A percentile compares a stretch with the other conserved stretches of the same genome.
Evolutionary conservation across 2,888 invertebrate species (phyloP).

Genomic region (Acanthosoma haemorrhoidale): DNA sequence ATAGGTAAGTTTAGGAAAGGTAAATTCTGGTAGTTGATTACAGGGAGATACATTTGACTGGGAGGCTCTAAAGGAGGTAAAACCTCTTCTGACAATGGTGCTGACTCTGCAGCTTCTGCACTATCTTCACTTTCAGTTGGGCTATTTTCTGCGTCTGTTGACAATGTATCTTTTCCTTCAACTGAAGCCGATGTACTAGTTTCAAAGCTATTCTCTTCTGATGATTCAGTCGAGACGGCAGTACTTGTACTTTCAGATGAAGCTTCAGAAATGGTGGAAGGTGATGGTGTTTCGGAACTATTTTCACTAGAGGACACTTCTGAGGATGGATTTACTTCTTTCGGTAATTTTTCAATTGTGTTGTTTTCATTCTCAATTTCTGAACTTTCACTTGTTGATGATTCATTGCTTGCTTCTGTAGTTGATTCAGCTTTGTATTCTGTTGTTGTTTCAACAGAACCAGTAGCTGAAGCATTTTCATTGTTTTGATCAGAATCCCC

Average conservation of each 20-base stretch:
- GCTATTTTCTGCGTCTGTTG: neutral
- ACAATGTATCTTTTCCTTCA: neutral
- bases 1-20: slow-evolving; percentile 4
- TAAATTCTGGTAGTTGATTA: neutral
- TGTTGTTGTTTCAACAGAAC: neutral
- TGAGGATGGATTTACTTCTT: neutral
- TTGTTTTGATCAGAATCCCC: neutral
- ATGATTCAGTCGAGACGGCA: neutral
- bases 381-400: neutral
- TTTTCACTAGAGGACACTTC: neutral
- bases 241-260: neutral
- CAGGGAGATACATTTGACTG: slow-evolving; percentile 13
- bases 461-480: neutral
- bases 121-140: slow-evolving; percentile 12
- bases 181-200: neutral
- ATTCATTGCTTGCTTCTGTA: neutral
- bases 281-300: neutral
- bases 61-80: neutral
- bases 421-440: neutral
- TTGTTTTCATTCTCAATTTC: neutral
- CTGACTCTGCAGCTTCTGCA: slow-evolving; percentile 18
- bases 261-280: neutral
- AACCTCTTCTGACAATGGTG: slow-evolving; percentile 13
- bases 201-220: neutral
- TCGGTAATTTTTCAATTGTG: neutral